Evolutionary conservation across 2,888 invertebrate genomes (phyloP).

Genomic region (Diaperis boleti): DNA sequence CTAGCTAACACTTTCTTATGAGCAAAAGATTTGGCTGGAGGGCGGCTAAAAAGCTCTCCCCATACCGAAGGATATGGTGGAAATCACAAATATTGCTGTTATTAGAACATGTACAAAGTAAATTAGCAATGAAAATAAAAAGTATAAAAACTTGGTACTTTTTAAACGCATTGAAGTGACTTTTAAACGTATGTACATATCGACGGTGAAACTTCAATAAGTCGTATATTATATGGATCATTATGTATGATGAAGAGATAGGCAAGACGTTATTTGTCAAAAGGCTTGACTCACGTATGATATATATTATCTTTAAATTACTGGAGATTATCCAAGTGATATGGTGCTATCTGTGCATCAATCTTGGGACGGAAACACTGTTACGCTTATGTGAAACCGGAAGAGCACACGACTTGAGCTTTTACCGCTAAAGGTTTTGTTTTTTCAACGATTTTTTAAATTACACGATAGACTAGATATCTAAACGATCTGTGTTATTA

Average conservation of each 20-base stretch:
- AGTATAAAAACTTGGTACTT: no score
- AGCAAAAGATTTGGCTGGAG: no score
- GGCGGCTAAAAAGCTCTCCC: no score
- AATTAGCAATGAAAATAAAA: no score
- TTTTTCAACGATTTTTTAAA: constrained; percentile 14
- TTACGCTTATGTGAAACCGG: constrained; percentile 51
- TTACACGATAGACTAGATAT: background rate
- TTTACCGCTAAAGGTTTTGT: constrained; percentile 26
- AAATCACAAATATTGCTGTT: no score
- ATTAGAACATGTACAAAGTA: no score
- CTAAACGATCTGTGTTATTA: background rate
- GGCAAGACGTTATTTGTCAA: constrained; percentile 56
- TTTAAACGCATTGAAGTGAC: constrained; percentile 1
- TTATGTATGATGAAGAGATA: constrained; percentile 54
- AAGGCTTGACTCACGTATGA: constrained; percentile 44
- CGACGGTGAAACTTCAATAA: no score
- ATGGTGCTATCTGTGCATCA: constrained; percentile 45
- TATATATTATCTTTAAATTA: constrained; percentile 52
- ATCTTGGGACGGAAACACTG: constrained; percentile 43
- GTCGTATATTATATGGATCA: no score
- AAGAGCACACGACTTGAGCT: constrained; percentile 37
- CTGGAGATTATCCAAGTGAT: constrained; percentile 48
- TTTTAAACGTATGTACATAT: no score
- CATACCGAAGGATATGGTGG: no score
- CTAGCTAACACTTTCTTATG: no score